Conservation (phyloP, 1,140 invertebrate genomes). For the Teleogryllus occipitalis region DNA sequence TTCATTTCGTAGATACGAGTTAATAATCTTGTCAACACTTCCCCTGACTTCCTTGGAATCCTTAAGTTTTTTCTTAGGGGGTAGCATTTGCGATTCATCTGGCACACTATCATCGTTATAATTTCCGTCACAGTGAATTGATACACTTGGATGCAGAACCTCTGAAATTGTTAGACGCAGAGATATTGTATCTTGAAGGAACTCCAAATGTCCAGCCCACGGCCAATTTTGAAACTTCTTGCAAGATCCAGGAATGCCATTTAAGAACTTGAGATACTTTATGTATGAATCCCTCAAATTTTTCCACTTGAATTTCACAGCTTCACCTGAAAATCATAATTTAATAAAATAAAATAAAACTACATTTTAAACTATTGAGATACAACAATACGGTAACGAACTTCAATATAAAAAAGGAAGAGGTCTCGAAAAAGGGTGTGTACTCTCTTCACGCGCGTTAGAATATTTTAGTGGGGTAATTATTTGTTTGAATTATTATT, state of each 20-base stretch:
- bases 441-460: too few species aligned
- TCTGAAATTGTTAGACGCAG: neutral
- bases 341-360: neutral
- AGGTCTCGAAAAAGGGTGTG: too few species aligned
- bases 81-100: neutral
- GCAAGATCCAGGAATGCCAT: neutral
- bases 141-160: neutral
- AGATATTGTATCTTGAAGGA: neutral
- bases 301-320: conserved; percentile 16
- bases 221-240: conserved; percentile 14
- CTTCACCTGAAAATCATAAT: conserved; percentile 4
- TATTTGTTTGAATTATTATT: too few species aligned
- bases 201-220: conserved; percentile 14
- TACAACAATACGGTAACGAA: neutral
- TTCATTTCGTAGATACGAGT: neutral
- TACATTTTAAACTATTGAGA: neutral
- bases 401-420: neutral
- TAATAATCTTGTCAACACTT: neutral
- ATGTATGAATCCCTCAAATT: conserved; percentile 15
- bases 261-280: conserved; percentile 7
- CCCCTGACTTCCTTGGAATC: neutral
- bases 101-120: neutral
- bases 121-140: neutral
- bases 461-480: too few species aligned
- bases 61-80: conserved; percentile 13